Conservation (phyloP, 37 sponge, comb jelly and placozoan species). For the Diacarnus erythraeanus region DNA sequence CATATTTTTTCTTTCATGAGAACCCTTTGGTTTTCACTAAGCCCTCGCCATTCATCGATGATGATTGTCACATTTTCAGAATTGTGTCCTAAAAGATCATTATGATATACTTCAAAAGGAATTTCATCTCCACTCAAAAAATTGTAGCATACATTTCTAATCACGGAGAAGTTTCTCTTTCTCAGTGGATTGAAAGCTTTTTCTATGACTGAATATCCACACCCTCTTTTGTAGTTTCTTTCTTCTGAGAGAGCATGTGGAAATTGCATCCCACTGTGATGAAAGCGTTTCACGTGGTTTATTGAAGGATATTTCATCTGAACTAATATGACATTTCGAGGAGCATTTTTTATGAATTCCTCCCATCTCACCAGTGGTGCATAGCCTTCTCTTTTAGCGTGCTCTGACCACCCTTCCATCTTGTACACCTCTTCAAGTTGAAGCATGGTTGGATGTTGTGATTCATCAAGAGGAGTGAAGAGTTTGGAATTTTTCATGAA, state of each 20-base stretch:
- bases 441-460: background rate
- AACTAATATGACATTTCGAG: conserved; percentile 37
- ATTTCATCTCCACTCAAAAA: conserved; percentile 23
- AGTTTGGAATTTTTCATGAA: conserved; percentile 18
- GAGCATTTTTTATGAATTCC: conserved; percentile 23
- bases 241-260: background rate
- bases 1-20: conserved; percentile 19
- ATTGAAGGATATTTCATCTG: conserved; percentile 29
- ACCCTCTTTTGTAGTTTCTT: conserved; percentile 15
- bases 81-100: conserved; percentile 16
- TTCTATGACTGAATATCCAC: conserved; percentile 3
- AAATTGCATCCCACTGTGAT: background rate
- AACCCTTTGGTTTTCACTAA: conserved; percentile 21
- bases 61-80: conserved; percentile 9
- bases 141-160: conserved; percentile 26
- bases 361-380: conserved; percentile 22
- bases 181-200: conserved; percentile 1
- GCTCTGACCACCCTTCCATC: conserved; percentile 14
- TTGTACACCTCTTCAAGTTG: conserved; percentile 34
- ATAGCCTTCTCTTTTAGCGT: conserved; percentile 6
- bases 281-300: background rate
- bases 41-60: conserved; percentile 41
- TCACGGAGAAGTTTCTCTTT: conserved; percentile 13
- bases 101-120: conserved; percentile 10
- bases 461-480: conserved; percentile 5